These are phyloP conservation scores for Augochlora pura DNA, from an alignment of 1,140 invertebrate species.

Conservation along the genomic window DNA sequence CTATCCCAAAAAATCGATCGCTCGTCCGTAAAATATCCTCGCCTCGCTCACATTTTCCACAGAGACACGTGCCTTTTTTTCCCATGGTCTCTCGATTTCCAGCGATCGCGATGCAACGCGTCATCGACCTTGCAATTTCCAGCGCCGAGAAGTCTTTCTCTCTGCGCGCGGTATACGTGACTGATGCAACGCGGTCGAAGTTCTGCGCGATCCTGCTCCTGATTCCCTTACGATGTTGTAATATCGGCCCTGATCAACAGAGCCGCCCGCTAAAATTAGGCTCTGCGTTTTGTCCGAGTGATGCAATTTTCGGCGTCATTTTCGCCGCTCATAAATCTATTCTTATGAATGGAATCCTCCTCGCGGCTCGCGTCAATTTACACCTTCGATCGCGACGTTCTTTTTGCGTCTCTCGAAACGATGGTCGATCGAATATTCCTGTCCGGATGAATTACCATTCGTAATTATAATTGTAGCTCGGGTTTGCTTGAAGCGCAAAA, in stretches of 20 bases:
- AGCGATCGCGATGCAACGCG: not conserved
- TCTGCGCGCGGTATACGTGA: constrained; percentile 56
- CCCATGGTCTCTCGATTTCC: not conserved
- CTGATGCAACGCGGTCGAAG: constrained; percentile 51
- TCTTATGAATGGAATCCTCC: constrained; percentile 2
- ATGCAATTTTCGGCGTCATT: constrained; percentile 10
- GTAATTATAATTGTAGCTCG: too few relatives aligned
- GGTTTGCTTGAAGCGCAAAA: too few relatives aligned
- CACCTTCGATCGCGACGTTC: not conserved
- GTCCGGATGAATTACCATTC: too few relatives aligned
- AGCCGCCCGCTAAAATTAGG: constrained; percentile 25
- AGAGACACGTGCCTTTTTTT: too few relatives aligned
- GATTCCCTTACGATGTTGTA: not conserved
- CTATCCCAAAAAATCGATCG: too few relatives aligned
- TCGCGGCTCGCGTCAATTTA: constrained; percentile 1
- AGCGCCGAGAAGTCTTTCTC: not conserved
- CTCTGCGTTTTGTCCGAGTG: constrained; percentile 1
- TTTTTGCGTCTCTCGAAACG: too few relatives aligned
- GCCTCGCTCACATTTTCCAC: too few relatives aligned
- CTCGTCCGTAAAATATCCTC: too few relatives aligned
- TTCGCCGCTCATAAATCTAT: not conserved
- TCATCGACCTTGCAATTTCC: constrained; percentile 6
- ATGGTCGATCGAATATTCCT: too few relatives aligned
- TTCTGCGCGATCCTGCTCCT: not conserved
- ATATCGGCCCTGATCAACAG: too few relatives aligned